These are phyloP conservation scores for Megaceryle alcyon DNA, from an alignment of 2,797 vertebrate species.

Conservation along the genomic window DNA sequence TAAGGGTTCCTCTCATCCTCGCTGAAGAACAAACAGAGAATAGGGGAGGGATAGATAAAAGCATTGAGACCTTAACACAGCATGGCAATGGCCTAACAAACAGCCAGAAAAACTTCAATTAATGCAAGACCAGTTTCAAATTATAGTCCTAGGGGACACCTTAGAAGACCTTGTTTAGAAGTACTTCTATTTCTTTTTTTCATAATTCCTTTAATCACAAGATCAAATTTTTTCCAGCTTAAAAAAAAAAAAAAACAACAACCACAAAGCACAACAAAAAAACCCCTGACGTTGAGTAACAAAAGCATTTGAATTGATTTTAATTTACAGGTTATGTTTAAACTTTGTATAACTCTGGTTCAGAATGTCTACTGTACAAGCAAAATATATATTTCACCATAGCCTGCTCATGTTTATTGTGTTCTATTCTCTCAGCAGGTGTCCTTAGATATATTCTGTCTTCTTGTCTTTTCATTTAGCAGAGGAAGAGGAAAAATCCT, in stretches of 20 bases:
- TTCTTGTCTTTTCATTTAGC: background rate
- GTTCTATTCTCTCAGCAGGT: slow-evolving; percentile 34
- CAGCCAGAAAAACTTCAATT: slow-evolving; percentile 66
- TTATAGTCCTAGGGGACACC: slow-evolving; percentile 41
- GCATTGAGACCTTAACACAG: slow-evolving; percentile 38
- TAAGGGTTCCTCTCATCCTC: slow-evolving; percentile 57
- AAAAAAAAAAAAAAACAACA: background rate
- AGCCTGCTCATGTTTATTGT: slow-evolving; percentile 15
- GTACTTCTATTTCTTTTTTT: slow-evolving; percentile 5
- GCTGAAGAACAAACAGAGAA: slow-evolving; percentile 69
- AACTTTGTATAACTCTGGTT: slow-evolving; percentile 42
- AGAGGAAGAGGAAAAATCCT: slow-evolving; percentile 12
- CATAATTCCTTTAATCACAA: slow-evolving; percentile 30
- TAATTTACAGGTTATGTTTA: slow-evolving; percentile 35
- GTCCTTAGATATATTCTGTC: background rate
- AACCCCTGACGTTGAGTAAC: background rate
- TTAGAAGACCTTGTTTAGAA: slow-evolving; percentile 51
- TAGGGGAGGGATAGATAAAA: slow-evolving; percentile 57
- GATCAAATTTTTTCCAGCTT: slow-evolving; percentile 11
- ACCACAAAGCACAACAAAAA: background rate
- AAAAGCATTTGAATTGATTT: slow-evolving; percentile 31
- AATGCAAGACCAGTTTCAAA: slow-evolving; percentile 63
- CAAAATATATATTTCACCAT: slow-evolving; percentile 5
- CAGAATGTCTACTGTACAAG: slow-evolving; percentile 28
- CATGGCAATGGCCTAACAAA: slow-evolving; percentile 62